These are phyloP conservation scores for Bilobella aurantiaca DNA, from an alignment of 1,140 invertebrate genomes.

Conservation along the genomic window DNA sequence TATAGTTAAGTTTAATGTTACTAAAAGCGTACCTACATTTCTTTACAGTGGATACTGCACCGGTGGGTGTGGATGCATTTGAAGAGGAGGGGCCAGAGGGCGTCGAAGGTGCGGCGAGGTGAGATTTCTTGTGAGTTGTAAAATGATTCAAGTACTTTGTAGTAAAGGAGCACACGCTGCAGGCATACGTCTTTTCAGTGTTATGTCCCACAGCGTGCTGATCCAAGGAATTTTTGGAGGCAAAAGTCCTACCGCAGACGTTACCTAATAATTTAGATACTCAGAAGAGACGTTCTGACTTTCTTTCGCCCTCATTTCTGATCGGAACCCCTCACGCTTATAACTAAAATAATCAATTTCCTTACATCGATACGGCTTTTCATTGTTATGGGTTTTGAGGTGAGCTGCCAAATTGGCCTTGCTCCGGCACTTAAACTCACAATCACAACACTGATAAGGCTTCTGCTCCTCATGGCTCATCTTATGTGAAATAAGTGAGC, in stretches of 20 bases:
- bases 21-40: background rate
- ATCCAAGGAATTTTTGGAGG: conserved; percentile 49
- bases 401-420: conserved; percentile 38
- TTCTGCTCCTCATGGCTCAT: conserved; percentile 46
- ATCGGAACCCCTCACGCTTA: too few relatives aligned
- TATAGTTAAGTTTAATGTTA: background rate
- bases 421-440: conserved; percentile 36
- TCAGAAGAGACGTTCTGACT: too few relatives aligned
- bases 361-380: conserved; percentile 39
- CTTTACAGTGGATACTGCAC: background rate
- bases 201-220: conserved; percentile 50
- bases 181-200: conserved; percentile 47
- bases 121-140: conserved; percentile 53
- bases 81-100: background rate
- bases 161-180: conserved; percentile 54
- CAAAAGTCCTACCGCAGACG: conserved; percentile 46
- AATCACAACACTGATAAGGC: conserved; percentile 40
- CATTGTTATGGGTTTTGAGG: conserved; percentile 39
- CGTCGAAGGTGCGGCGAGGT: conserved; percentile 40
- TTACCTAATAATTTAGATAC: conserved; percentile 37
- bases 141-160: conserved; percentile 59
- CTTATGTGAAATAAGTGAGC: conserved; percentile 47
- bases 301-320: too few relatives aligned
- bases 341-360: conserved; percentile 11
- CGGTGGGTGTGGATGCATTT: background rate